A percentile compares a stretch with the other conserved stretches of the same genome.
Evolutionary conservation across 2,888 invertebrate genomes (phyloP).

Genomic region (Eutolmus rufibarbis): DNA sequence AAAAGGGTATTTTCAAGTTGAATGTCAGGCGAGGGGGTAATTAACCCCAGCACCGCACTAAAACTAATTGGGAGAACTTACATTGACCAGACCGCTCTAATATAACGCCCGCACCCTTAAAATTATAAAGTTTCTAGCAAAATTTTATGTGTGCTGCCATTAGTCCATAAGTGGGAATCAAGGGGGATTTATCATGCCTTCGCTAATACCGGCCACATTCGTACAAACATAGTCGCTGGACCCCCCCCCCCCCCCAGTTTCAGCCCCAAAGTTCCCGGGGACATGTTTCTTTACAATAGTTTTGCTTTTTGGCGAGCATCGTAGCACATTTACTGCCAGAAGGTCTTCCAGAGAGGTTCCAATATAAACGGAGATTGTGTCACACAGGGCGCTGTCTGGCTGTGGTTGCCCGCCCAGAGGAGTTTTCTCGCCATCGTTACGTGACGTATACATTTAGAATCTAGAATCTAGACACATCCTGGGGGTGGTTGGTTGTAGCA

Average conservation of each 20-base stretch:
- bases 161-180: slow-evolving; percentile 2
- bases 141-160: not conserved
- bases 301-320: not conserved
- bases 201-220: not conserved
- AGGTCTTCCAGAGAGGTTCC: not conserved
- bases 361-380: not conserved
- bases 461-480: not conserved
- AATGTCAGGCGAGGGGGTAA: not conserved
- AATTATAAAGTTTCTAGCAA: not conserved
- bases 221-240: not conserved
- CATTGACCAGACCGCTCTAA: not conserved
- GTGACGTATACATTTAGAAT: not conserved
- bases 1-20: not conserved
- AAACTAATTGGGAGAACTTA: not conserved
- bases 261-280: not conserved
- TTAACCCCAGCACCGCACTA: not conserved
- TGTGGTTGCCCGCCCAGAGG: not conserved
- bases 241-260: too few species aligned
- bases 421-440: not conserved
- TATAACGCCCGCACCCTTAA: not conserved
- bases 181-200: not conserved
- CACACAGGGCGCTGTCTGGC: not conserved
- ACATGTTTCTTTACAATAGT: not conserved
- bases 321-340: not conserved
- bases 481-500: not conserved